Percentiles rank a stretch among this genome's conserved stretches.
phyloP scores from a whole-genome alignment of 2,113 vertebrate genomes.

The Eublepharis macularius region DNA sequence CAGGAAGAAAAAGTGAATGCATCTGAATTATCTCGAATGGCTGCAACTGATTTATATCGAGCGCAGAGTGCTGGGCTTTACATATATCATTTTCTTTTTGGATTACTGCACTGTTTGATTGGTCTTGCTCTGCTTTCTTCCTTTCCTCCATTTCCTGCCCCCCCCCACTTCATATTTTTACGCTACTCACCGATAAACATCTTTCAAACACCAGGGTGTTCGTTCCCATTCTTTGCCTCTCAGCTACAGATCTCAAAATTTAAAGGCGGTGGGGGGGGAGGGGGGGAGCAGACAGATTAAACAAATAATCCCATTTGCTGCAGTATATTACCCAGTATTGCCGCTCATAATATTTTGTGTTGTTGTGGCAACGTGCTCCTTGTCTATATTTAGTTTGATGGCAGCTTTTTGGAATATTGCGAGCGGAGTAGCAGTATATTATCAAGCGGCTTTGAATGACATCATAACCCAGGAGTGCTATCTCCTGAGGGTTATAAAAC shows the following conservation, averaged over 20 bases:
- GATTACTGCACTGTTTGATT: conserved; percentile 57
- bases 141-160: conserved; percentile 28
- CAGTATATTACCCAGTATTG: conserved; percentile 53
- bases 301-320: conserved; percentile 59
- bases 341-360: conserved; percentile 63
- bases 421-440: conserved; percentile 62
- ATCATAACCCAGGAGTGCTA: conserved; percentile 67
- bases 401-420: conserved; percentile 67
- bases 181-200: background rate
- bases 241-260: background rate
- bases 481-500: conserved; percentile 73
- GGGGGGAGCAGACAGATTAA: conserved; percentile 25
- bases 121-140: conserved; percentile 25
- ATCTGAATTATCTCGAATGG: conserved; percentile 57
- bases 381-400: conserved; percentile 70
- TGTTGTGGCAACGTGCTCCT: conserved; percentile 67
- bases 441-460: conserved; percentile 68
- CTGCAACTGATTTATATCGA: conserved; percentile 63
- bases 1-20: conserved; percentile 59
- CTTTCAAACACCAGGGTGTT: conserved; percentile 7
- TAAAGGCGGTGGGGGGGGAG: background rate
- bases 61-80: conserved; percentile 41
- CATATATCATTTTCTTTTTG: conserved; percentile 35
- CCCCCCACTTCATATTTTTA: conserved; percentile 20
- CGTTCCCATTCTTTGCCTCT: background rate